Base-by-base conservation (phyloP, 2,113 vertebrate species). In the Aramus guarauna region DNA sequence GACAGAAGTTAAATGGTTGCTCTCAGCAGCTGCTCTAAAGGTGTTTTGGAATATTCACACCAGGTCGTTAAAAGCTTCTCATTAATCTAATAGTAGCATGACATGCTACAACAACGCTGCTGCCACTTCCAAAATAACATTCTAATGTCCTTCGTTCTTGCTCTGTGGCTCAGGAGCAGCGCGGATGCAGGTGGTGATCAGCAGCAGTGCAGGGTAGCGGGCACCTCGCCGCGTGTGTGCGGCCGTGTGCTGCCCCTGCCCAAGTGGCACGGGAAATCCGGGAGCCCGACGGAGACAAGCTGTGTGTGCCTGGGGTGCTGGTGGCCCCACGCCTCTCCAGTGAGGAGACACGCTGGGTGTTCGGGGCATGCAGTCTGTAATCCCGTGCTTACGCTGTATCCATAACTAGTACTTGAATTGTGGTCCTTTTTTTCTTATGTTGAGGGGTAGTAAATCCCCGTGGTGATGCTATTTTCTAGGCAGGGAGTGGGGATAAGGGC, bases 21-120 rank as follows among this genome's bases (percentile, higher is more conserved):
- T 58, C 37, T 48, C 11, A 56, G 52, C 39, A 77, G 48, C 64
- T 37, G 32, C 36, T 73, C 30, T 48, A 8, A n/a, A 71, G 30
- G 29, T 77, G 12, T 59, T 79, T 64, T 4, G 39, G n/a, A 26
- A 27, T 22, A 13, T 30, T 84, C 6, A 10, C 26, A 24, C 12
- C 21, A 41, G n/a, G 58, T 56, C 1, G 4, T 26, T 93, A 12
- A 77, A 83, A 74, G 37, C 36, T 71, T 45, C 43, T 52, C 5
- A 2, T 67, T 83, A 12, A 47, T 82, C 41, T 62, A 45, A 0
- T 9, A 12, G 53, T 36, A 64, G 5, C 11, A 6, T 9, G 29
- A 41, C 4, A 0, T 5, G 26, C 43, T 74, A 4, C 21, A 23
- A 0, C 30, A 24, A 4, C 0, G 11, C 53, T 68, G 0, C 27